Evolutionary conservation across 2,888 invertebrate species (phyloP).

Genomic region (Nyleta sp.): DNA sequence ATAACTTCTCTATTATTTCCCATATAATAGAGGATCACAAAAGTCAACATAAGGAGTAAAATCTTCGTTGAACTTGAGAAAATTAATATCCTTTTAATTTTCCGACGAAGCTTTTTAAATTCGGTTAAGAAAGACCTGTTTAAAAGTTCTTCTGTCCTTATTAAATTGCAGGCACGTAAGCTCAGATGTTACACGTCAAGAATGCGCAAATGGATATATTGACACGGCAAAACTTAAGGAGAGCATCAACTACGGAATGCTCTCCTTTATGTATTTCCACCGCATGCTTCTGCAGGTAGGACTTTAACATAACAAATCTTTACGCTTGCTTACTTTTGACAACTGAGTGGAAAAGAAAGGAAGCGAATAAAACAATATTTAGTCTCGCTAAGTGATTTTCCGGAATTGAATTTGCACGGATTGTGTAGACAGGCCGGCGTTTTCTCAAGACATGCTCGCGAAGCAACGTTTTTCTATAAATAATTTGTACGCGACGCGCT

Average conservation of each 20-base stretch:
- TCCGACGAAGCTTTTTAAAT: no score
- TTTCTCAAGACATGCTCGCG: neutral
- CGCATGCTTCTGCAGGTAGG: slow-evolving; percentile 79
- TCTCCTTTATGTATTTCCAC: slow-evolving; percentile 80
- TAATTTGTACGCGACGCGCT: neutral
- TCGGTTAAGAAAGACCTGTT: no score
- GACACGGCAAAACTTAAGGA: slow-evolving; percentile 80
- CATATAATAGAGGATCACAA: no score
- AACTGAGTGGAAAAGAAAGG: slow-evolving; percentile 34
- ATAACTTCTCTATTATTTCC: no score
- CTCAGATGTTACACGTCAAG: slow-evolving; percentile 72
- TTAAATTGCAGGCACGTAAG: slow-evolving; percentile 80
- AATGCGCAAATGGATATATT: slow-evolving; percentile 78
- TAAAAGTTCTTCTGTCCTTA: slow-evolving; percentile 36
- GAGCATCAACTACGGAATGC: slow-evolving; percentile 79
- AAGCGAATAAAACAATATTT: slow-evolving; percentile 11
- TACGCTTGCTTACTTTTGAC: slow-evolving; percentile 20
- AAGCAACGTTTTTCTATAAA: neutral
- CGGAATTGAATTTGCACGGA: neutral
- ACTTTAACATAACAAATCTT: slow-evolving; percentile 21
- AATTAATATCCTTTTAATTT: no score
- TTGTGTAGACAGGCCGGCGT: neutral
- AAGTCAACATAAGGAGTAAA: no score
- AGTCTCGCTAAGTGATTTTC: slow-evolving; percentile 11
- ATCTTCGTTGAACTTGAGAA: no score